Base-by-base conservation (phyloP, 2,888 invertebrate species). In the Callimorpha dominula region DNA sequence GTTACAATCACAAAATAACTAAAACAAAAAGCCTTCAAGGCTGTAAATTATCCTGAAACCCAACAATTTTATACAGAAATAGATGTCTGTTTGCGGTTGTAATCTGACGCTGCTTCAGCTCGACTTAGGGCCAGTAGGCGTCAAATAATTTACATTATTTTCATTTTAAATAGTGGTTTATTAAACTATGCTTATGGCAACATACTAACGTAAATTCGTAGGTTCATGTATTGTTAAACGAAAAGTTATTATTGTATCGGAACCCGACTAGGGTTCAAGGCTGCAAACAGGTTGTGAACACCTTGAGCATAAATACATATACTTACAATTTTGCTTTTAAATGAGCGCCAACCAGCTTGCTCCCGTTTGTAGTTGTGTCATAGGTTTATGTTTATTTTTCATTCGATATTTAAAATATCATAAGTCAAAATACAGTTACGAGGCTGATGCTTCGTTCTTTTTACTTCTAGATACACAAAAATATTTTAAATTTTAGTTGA, bases 21-120 rank as follows among this genome's bases (percentile, higher is more conserved):
- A 17, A 52, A 52, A 6, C 17, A 52, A 52, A 17, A 52, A 17
- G 17, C 6, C 52, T 31, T 31, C 31, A 2, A 31, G 31, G 31
- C 31, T 60, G 14, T 6, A 60, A 14, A 60, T 68, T 57, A 68
- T 68, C 68, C 60, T 52, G 72, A 73, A 79, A 75, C 72, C 74
- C 60, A 66, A 81, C 78, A 79, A 76, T 79, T 77, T 79, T 77
- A 82, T 81, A 75, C 74, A 72, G 68, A 11, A 75, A 65, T 65
- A 64, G 15, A 43, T 54, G n/a, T 57, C 64, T 67, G 49, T 68
- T 68, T 70, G 52, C 52, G 71, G 79, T 74, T 73, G 75, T 75
- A 81, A 77, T 70, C 69, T 69, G 75, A 75, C 50, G 54, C 68
- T 46, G 12, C 11, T 50, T 50, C 46, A 20, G 50, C 40, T 50